A percentile compares a stretch with the other conserved stretches of the same genome.
Evolutionary conservation across 2,797 vertebrate genomes (phyloP).

Genomic region (Nannoperca obscura): DNA sequence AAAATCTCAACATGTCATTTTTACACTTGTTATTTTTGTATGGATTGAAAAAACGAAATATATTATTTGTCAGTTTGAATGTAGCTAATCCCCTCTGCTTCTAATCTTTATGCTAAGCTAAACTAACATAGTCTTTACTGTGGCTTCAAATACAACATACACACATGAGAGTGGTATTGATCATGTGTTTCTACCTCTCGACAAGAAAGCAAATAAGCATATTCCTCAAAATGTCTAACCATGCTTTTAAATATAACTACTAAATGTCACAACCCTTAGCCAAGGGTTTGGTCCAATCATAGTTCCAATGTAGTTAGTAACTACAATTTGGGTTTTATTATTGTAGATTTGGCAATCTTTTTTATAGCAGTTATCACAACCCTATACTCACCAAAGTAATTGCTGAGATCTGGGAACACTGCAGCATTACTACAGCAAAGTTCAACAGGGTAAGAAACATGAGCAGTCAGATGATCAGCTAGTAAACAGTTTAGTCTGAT

Average conservation of each 20-base stretch:
- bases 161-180: neutral
- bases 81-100: neutral
- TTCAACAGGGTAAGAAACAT: neutral
- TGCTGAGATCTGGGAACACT: neutral
- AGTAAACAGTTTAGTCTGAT: neutral
- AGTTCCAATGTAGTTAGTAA: neutral
- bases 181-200: neutral
- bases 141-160: neutral
- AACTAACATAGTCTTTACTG: neutral
- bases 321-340: neutral
- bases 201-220: neutral
- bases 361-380: neutral
- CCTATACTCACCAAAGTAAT: neutral
- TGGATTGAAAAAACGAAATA: neutral
- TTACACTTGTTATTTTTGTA: neutral
- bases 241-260: neutral
- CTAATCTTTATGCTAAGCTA: too few species aligned
- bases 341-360: neutral
- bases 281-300: neutral
- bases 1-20: neutral
- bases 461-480: neutral
- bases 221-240: neutral
- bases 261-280: neutral
- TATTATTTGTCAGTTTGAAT: too few species aligned
- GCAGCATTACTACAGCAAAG: neutral